A percentile compares a stretch with the other conserved stretches of the same genome.
phyloP scores from a whole-genome alignment of 2,797 vertebrate genomes.

The Gobio occitaniae region DNA sequence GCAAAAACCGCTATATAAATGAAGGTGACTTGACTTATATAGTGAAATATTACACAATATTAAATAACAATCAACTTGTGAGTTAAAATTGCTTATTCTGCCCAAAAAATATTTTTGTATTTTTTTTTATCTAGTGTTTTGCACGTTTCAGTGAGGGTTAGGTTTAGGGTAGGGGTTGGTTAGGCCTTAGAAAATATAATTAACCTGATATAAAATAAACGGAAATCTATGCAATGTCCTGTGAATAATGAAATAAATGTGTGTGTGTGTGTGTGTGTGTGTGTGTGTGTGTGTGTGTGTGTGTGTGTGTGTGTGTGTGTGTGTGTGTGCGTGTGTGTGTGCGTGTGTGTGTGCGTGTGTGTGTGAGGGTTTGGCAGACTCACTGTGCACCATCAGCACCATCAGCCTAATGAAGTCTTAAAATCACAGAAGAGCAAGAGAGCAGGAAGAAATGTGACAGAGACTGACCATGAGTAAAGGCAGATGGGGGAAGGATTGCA shows the following conservation, averaged over 20 bases:
- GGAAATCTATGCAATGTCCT: neutral
- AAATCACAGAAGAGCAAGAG: constrained; percentile 45
- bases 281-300: neutral
- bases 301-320: neutral
- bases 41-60: no score
- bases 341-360: neutral
- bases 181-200: neutral
- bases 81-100: no score
- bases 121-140: neutral
- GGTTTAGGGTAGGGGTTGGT: neutral
- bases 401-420: constrained; percentile 58
- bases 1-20: no score
- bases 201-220: neutral
- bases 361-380: neutral
- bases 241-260: neutral
- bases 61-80: no score
- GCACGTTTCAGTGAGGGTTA: neutral
- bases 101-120: no score
- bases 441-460: constrained; percentile 47
- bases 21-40: no score
- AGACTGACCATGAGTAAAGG: constrained; percentile 65
- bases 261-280: neutral
- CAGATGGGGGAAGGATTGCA: constrained; percentile 27
- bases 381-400: constrained; percentile 18
- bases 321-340: neutral